Base-by-base conservation (phyloP, 2,113 vertebrate genomes). In the Calyptommatus sinebrachiatus region DNA sequence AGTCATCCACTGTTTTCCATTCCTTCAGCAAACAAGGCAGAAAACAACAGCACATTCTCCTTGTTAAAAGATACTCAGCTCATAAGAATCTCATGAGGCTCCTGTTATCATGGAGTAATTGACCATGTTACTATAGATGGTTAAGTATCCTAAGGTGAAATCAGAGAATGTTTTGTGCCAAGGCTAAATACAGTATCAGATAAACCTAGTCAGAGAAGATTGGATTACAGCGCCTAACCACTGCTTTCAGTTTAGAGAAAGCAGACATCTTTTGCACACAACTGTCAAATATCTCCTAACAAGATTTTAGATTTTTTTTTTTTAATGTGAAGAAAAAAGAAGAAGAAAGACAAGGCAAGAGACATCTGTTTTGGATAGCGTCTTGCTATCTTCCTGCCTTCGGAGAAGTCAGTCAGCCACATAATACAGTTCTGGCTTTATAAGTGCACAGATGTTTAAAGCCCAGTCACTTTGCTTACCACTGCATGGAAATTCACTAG, bases 1-100 rank as follows among this genome's bases (percentile, higher is more conserved):
- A 83, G 71, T 71, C 82, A 65, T 85, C 84, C 78, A 88, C 77
- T 88, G 87, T 89, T 93, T 88, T 45, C 12, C 69, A 87, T 77
- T 75, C 84, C 86, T 88, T 90, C 78, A 81, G 88, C 89, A 92
- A 93, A 91, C 63, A 84, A 89, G 83, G 63, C 48, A 77, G 69
- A 88, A 88, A 87, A 87, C 81, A 92, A 78, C 76, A 41, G 83
- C 35, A 29, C 77, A 31, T 71, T 87, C 75, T 81, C 87, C 46
- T 80, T 41, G 69, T 72, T 62, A 70, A 79, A 88, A 86, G 82
- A 84, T 20, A 79, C 68, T 71, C 57, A 61, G 85, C 76, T 83
- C 72, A 77, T 71, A 72, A 91, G 79, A 83, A 28, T 22, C 28
- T 83, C 77, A 76, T 53, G 84, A 88, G 81, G 67, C 60, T 68